Percentiles rank a stretch among this genome's conserved stretches.
These are phyloP conservation scores for Germaria angustata DNA, from an alignment of 2,888 invertebrate species.

Conservation along the genomic window DNA sequence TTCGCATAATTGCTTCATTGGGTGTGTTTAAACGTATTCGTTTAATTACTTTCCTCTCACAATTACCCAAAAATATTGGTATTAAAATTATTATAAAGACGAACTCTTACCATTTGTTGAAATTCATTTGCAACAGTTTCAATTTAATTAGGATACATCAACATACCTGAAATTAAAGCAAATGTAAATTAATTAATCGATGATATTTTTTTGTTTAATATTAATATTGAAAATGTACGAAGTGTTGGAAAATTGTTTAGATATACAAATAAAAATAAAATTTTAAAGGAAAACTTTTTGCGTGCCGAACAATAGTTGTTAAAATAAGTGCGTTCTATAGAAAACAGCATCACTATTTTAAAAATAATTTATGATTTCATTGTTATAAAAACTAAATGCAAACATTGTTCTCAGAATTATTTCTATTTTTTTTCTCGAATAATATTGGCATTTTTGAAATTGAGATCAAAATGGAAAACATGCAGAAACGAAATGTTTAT, in stretches of 20 bases:
- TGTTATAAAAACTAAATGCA: slow-evolving; percentile 18
- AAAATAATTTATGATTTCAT: slow-evolving; percentile 39
- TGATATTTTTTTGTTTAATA: no score
- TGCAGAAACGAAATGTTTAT: slow-evolving; percentile 7
- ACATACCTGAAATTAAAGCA: slow-evolving; percentile 40
- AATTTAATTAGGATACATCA: not conserved
- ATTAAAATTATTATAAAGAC: not conserved
- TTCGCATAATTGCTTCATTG: no score
- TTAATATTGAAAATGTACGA: no score
- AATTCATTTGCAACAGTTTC: not conserved
- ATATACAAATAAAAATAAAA: not conserved
- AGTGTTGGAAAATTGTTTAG: slow-evolving; percentile 57
- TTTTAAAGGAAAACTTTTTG: slow-evolving; percentile 21
- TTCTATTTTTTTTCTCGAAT: not conserved
- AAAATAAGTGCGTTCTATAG: slow-evolving; percentile 8
- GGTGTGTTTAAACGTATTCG: no score
- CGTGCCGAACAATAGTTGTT: not conserved
- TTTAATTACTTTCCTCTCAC: no score
- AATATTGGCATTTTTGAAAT: slow-evolving; percentile 3
- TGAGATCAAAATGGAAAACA: not conserved
- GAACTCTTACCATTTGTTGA: slow-evolving; percentile 35
- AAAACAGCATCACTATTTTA: slow-evolving; percentile 3
- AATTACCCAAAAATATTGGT: no score
- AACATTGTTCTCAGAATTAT: not conserved
- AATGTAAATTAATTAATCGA: not conserved